Base-by-base conservation (phyloP, 2,797 vertebrate genomes). In the Gallirallus australis region DNA sequence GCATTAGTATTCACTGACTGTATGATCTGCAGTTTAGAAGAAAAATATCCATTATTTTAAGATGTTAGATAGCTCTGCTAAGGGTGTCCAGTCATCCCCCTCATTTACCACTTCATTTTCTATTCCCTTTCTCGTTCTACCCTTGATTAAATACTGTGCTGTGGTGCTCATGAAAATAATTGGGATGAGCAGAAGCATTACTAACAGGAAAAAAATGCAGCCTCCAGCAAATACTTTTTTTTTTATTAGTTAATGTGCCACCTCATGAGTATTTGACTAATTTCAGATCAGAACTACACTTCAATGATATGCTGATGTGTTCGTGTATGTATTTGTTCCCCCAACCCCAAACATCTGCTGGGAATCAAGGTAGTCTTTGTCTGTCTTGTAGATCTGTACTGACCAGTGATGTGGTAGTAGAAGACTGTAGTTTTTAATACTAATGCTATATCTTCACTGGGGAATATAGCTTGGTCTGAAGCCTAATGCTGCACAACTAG, bases 131-230 rank as follows among this genome's bases (percentile, higher is more conserved):
- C 80, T 87, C 91, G 96, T 96, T 96, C 87, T 96, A 13, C 23
- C 60, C 71, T 83, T 97, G 94, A 95, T 97, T 96, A 97, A 97
- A 95, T 96, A 96, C 77, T 85, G 56, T 94, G 76, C 80, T 83
- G 40, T 87, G 84, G 82, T 90, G 80, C 93, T 97, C 91, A 88
- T 92, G 90, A 97, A 92, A 87, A 89, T 97, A 97, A 97, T 96
- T 97, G 85, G 84, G 95, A 93, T 96, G 96, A 97, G 91, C 59
- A 96, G 96, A 95, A 95, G 87, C 91, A 96, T 96, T 97, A 96
- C 93, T 97, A 97, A 97, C 94, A 96, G 77, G 94, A 94, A 95
- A 97, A 89, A 95, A 95, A 88, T 97, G 88, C 96, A 96, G 94
- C 95, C 95, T 97, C 66, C 60, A 97, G 96, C 64, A 97, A 96